phyloP scores from a whole-genome alignment of 1,140 invertebrate species.

The Megathymus violae region DNA sequence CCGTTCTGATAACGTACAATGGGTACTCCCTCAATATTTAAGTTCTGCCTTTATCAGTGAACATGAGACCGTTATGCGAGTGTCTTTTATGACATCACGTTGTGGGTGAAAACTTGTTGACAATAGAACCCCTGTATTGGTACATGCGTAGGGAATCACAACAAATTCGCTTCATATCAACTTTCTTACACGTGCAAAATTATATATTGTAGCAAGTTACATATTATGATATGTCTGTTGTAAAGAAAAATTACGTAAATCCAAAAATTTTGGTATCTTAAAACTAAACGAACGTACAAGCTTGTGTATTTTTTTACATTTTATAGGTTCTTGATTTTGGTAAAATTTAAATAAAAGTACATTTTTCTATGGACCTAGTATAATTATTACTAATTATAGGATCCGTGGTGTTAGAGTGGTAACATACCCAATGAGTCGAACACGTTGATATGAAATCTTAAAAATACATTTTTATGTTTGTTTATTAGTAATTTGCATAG shows the following conservation, averaged over 20 bases:
- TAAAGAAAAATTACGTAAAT: background rate
- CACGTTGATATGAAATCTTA: too few species aligned
- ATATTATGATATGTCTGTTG: background rate
- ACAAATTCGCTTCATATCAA: background rate
- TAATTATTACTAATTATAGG: too few species aligned
- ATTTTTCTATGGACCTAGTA: too few species aligned
- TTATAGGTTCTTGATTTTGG: too few species aligned
- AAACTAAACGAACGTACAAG: too few species aligned
- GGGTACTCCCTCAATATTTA: constrained; percentile 21
- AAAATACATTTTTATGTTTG: too few species aligned
- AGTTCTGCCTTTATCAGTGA: constrained; percentile 17
- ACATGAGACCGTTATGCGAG: constrained; percentile 17
- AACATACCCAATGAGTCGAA: too few species aligned
- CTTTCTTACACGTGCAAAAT: background rate
- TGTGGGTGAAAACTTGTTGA: constrained; percentile 23
- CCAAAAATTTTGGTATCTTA: too few species aligned
- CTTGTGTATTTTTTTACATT: too few species aligned
- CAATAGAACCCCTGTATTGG: constrained; percentile 12
- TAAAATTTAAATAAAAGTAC: too few species aligned
- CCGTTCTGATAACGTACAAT: constrained; percentile 53
- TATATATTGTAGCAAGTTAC: background rate
- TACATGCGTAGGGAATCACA: constrained; percentile 8
- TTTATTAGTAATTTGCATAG: too few species aligned
- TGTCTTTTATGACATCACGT: constrained; percentile 22
- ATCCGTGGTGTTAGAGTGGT: too few species aligned